A percentile compares a stretch with the other conserved stretches of the same genome.
phyloP scores from a whole-genome alignment of 2,797 vertebrate genomes.

The Falco peregrinus region DNA sequence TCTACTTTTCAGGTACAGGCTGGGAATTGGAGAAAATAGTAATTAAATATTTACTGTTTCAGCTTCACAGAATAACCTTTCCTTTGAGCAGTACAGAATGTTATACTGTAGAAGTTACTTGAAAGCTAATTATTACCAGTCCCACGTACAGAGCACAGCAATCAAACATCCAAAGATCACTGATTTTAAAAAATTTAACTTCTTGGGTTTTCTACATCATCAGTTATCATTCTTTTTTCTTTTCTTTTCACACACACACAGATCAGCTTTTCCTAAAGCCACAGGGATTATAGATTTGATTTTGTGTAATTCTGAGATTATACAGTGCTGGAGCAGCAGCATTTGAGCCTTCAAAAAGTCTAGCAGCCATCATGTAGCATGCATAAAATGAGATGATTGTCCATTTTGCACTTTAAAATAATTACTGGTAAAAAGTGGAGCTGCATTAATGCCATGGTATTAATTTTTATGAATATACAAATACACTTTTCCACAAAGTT shows the following conservation, averaged over 20 bases:
- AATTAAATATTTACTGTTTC: neutral
- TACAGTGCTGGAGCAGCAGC: neutral
- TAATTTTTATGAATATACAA: neutral
- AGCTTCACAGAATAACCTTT: neutral
- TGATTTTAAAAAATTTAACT: neutral
- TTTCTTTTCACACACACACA: neutral
- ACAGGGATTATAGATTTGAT: neutral
- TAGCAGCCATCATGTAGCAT: neutral
- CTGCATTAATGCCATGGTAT: neutral
- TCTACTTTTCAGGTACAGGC: neutral
- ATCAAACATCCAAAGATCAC: neutral
- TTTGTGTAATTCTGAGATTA: constrained; percentile 8
- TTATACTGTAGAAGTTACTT: neutral
- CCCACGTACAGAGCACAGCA: neutral
- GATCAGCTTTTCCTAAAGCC: neutral
- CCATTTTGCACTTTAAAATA: neutral
- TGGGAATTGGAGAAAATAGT: neutral
- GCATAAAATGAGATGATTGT: neutral
- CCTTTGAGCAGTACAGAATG: neutral
- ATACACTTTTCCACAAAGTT: neutral
- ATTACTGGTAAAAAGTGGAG: neutral
- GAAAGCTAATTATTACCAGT: neutral
- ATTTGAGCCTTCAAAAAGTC: neutral
- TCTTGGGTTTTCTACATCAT: neutral
- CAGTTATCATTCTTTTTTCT: neutral